phyloP scores from a whole-genome alignment of 2,113 vertebrate genomes.

The Ranitomeya imitator region DNA sequence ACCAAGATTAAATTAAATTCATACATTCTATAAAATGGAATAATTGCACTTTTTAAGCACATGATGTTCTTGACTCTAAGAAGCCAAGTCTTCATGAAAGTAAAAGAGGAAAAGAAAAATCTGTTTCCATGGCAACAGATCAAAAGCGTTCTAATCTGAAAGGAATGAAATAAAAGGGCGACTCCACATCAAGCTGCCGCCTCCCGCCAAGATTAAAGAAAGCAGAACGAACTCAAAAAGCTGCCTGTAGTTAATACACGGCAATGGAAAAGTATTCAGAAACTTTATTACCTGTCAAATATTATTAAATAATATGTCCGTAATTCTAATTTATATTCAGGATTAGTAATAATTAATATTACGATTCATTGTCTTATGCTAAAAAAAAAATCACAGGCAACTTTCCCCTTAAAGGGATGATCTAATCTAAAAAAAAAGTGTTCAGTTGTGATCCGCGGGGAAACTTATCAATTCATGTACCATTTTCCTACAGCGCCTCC shows the following conservation, averaged over 20 bases:
- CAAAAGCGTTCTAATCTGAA: not conserved
- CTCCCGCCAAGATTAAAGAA: not conserved
- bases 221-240: not conserved
- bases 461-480: too few species aligned
- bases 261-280: too few species aligned
- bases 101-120: not conserved
- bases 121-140: constrained; percentile 12
- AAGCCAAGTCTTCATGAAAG: not conserved
- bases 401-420: too few species aligned
- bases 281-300: too few species aligned
- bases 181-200: not conserved
- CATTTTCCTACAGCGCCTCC: too few species aligned
- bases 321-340: too few species aligned
- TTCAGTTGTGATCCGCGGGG: too few species aligned
- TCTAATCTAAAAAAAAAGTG: too few species aligned
- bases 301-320: too few species aligned
- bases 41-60: not conserved
- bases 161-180: not conserved
- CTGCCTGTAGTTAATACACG: not conserved
- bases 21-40: not conserved
- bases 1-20: not conserved
- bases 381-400: too few species aligned
- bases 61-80: not conserved
- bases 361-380: too few species aligned
- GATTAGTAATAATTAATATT: too few species aligned